Evolutionary conservation across 2,797 vertebrate species (phyloP), one percentile per base, ranked within the genome.

Genomic region (Anabacerthia variegaticeps): DNA sequence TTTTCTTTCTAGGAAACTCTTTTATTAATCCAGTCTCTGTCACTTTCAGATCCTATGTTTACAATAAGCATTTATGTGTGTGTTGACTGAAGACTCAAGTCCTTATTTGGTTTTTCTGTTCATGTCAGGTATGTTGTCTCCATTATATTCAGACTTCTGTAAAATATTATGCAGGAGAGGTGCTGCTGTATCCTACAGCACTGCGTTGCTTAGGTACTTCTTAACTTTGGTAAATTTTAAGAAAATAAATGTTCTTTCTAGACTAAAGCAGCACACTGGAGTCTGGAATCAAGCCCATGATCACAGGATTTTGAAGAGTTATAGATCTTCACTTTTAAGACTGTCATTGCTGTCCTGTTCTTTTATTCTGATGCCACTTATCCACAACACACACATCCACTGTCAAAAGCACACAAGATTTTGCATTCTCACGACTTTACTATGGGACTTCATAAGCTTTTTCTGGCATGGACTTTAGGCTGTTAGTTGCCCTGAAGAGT

Each of bases 41-140:
- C 4, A 13, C 37, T 65, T 86, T 59, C 27, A 36, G 26, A 44
- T 61, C 14, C 30, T 71, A 11, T 1, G 0, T 61, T 59, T 44
- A 26, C 10, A 3, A 6, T 7, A n/a, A 36, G 6, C 0, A 0
- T 39, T 58, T 28, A 14, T 37, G 39, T 59, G 36, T 63, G 14
- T 14, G 13, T 44, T 44, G 34, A 34, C 4, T 36, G 63, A 87
- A 58, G 30, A 32, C 54, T 66, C 66, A 37, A 28, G 27, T 12
- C 62, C 26, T 69, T n/a, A 1, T 62, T 80, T 58, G 17, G 36
- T 27, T 67, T 67, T 14, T 78, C 80, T 55, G 5, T 58, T 24
- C 52, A n/a, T 51, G 10, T 67, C 54, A 78, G n/a, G 18, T 71
- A 41, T 20, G 6, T 44, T 36, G 19, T 23, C 20, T 39, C 17